Conservation (phyloP, 2,113 vertebrate species). For the Lota lota region DNA sequence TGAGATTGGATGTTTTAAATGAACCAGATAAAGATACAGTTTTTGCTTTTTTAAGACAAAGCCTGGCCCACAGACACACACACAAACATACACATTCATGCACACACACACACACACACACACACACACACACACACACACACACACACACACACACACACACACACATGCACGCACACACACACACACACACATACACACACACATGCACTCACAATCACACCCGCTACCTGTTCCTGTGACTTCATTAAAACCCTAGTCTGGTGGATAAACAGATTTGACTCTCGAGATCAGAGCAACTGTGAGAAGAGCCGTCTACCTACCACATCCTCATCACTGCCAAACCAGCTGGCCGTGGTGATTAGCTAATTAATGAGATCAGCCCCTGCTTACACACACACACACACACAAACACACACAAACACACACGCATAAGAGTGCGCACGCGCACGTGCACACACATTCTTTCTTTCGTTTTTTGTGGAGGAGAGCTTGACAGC, state of each 20-base stretch:
- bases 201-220: too few species aligned
- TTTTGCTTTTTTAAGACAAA: too few species aligned
- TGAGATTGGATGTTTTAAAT: too few species aligned
- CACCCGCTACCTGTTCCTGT: not conserved
- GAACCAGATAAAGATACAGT: too few species aligned
- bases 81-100: too few species aligned
- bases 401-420: conserved; percentile 19
- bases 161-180: too few species aligned
- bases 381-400: conserved; percentile 14
- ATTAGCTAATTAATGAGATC: conserved; percentile 44
- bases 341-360: conserved; percentile 25
- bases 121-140: too few species aligned
- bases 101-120: too few species aligned
- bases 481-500: conserved; percentile 5
- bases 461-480: not conserved
- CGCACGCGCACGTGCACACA: conserved; percentile 14
- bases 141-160: too few species aligned
- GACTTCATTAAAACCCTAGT: conserved; percentile 20
- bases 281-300: conserved; percentile 5
- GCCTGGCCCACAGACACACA: not conserved
- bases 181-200: too few species aligned
- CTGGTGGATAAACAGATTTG: conserved; percentile 32
- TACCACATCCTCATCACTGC: conserved; percentile 12
- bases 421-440: conserved; percentile 18
- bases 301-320: not conserved